These are phyloP conservation scores for Pocillopora meandrina DNA, from an alignment of 92 coral and sea anemone genomes.

Conservation along the genomic window DNA sequence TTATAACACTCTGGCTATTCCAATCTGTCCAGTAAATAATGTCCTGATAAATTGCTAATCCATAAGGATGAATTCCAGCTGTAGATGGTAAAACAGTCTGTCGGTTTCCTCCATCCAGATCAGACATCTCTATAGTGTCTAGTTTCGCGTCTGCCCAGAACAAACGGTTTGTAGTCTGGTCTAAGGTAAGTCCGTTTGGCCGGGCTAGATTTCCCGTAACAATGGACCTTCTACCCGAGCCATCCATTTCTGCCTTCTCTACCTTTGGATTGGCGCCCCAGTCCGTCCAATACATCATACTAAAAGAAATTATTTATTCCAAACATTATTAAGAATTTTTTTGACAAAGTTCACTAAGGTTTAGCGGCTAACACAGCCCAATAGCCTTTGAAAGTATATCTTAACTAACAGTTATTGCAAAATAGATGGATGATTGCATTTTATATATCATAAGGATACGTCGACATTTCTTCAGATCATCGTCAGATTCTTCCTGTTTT, in stretches of 20 bases:
- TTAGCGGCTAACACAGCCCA: no score
- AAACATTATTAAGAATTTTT: background rate
- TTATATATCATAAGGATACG: no score
- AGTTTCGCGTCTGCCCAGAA: conserved; percentile 63
- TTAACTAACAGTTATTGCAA: accelerated
- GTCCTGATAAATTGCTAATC: conserved; percentile 22
- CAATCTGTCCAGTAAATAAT: conserved; percentile 46
- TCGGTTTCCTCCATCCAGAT: conserved; percentile 13
- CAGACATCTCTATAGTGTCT: conserved; percentile 60
- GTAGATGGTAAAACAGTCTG: conserved; percentile 27
- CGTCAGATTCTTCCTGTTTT: no score
- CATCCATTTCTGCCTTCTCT: conserved; percentile 54
- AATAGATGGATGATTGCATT: no score
- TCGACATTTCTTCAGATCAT: no score
- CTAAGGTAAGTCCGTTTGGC: conserved; percentile 49
- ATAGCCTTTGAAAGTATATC: no score
- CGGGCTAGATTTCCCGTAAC: conserved; percentile 36
- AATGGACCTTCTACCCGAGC: conserved; percentile 43
- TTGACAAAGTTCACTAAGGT: background rate
- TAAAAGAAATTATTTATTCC: background rate
- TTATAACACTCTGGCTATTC: conserved; percentile 9
- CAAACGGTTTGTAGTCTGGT: conserved; percentile 38
- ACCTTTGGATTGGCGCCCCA: conserved; percentile 52
- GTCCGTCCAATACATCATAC: conserved; percentile 61
- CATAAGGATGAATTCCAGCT: conserved; percentile 41